These are phyloP conservation scores for Phyllotis vaccarum DNA, from an alignment of 2,797 vertebrate genomes.

Conservation along the genomic window DNA sequence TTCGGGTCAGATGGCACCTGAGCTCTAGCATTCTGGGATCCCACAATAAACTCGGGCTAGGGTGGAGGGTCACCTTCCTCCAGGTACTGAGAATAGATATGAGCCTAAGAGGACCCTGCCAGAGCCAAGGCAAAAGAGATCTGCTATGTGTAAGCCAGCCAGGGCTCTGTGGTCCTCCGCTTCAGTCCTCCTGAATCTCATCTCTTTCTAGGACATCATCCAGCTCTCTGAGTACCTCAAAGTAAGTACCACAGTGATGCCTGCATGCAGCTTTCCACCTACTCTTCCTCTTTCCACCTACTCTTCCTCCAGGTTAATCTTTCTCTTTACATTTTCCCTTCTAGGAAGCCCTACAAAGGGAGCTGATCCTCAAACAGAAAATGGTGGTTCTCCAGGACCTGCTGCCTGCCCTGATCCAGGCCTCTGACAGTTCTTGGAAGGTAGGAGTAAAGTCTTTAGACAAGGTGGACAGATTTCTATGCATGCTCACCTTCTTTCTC, in stretches of 20 bases:
- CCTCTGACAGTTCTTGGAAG: constrained; percentile 90
- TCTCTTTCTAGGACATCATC: constrained; percentile 88
- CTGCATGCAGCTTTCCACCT: background rate
- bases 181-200: background rate
- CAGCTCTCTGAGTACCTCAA: constrained; percentile 90
- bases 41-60: background rate
- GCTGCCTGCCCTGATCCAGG: constrained; percentile 85
- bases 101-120: background rate
- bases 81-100: background rate
- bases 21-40: background rate
- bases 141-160: background rate
- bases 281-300: too few relatives aligned
- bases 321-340: background rate
- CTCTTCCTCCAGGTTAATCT: background rate
- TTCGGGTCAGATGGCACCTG: background rate
- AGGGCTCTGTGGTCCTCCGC: background rate
- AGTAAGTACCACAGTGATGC: constrained; percentile 80
- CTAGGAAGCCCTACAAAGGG: constrained; percentile 89
- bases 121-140: constrained; percentile 8
- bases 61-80: background rate
- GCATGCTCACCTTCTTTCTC: background rate
- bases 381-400: constrained; percentile 89
- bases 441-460: constrained; percentile 77
- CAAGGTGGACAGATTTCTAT: background rate
- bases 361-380: constrained; percentile 90